A percentile compares a stretch with the other conserved stretches of the same genome.
Conservation (phyloP, 2,113 vertebrate species). For the Xiphophorus maculatus region DNA sequence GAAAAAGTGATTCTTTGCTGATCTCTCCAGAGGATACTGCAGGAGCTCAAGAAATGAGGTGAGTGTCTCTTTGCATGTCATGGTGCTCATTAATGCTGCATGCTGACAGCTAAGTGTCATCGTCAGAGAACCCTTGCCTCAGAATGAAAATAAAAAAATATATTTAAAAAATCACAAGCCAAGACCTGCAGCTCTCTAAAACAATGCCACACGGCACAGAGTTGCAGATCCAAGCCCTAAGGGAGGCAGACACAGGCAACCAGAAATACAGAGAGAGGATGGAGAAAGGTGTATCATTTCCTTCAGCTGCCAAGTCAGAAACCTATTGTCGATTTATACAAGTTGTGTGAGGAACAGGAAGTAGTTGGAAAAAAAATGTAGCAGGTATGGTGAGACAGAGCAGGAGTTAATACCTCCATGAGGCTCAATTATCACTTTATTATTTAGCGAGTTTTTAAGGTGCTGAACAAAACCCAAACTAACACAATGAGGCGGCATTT, state of each 20-base stretch:
- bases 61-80: slow-evolving; percentile 62
- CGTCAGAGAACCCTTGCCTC: slow-evolving; percentile 64
- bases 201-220: slow-evolving; percentile 37
- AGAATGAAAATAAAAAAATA: slow-evolving; percentile 61
- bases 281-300: slow-evolving; percentile 64
- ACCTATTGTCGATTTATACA: slow-evolving; percentile 37
- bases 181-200: slow-evolving; percentile 36
- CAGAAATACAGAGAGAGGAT: slow-evolving; percentile 49
- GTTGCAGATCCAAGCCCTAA: slow-evolving; percentile 47
- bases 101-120: slow-evolving; percentile 76
- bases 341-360: slow-evolving; percentile 35
- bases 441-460: slow-evolving; percentile 28
- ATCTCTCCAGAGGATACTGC: slow-evolving; percentile 39
- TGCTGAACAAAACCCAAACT: slow-evolving; percentile 42
- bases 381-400: slow-evolving; percentile 32
- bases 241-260: slow-evolving; percentile 56
- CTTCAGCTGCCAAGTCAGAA: slow-evolving; percentile 66
- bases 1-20: slow-evolving; percentile 57
- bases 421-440: slow-evolving; percentile 45
- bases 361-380: background rate
- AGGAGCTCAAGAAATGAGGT: slow-evolving; percentile 45
- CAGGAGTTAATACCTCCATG: slow-evolving; percentile 21
- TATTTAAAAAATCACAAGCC: slow-evolving; percentile 43
- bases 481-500: slow-evolving; percentile 58
- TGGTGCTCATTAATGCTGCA: slow-evolving; percentile 74